A percentile compares a stretch with the other conserved stretches of the same genome.
Conservation (phyloP, 2,113 vertebrate species). For the Spilogale gracilis region DNA sequence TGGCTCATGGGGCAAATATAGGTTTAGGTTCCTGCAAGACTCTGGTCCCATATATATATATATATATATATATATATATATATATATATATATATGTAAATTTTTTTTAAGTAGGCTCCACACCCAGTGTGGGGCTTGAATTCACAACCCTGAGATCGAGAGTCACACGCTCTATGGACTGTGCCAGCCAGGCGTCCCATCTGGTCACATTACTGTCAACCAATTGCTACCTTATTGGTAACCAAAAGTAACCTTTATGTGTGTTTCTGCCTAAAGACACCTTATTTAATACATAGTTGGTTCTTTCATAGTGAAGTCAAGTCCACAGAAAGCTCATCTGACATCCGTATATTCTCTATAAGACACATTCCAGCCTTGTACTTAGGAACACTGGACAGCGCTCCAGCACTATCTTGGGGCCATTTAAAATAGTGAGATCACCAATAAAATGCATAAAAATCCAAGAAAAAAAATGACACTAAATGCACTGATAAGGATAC, state of each 20-base stretch:
- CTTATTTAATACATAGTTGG: background rate
- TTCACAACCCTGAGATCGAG: background rate
- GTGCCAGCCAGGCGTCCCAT: background rate
- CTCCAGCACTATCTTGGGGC: background rate
- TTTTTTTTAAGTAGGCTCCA: background rate
- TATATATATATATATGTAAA: too few relatives aligned
- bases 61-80: too few relatives aligned
- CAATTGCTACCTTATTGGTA: background rate
- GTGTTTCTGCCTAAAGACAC: background rate
- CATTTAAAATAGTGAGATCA: background rate
- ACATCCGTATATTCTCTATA: background rate
- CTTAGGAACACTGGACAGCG: background rate
- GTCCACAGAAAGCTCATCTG: accelerated
- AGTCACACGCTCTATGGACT: background rate
- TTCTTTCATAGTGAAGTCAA: background rate
- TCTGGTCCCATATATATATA: background rate
- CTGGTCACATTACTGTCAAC: background rate
- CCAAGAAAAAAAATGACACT: background rate
- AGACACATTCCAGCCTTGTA: background rate
- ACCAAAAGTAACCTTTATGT: background rate
- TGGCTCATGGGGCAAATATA: background rate
- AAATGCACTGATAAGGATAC: background rate
- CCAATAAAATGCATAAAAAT: background rate
- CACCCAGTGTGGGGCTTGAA: background rate
- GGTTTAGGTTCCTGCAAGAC: background rate